Evolutionary conservation across 1,140 invertebrate genomes (phyloP).

Genomic region (Sweltsa coloradensis): DNA sequence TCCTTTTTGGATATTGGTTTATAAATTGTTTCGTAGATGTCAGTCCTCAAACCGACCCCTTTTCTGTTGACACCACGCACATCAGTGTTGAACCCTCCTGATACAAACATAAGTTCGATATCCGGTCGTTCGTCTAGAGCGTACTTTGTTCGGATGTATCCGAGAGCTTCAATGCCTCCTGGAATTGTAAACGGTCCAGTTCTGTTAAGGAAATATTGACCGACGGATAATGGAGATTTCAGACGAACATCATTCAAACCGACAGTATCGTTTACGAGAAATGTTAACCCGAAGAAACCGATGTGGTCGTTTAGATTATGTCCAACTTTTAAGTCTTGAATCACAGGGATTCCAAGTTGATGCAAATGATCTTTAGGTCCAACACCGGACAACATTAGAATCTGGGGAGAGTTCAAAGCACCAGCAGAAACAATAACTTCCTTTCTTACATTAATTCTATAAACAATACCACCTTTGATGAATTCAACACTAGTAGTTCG

Average conservation of each 20-base stretch:
- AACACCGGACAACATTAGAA: slow-evolving; percentile 85
- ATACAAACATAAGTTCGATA: no score
- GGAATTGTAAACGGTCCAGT: slow-evolving; percentile 33
- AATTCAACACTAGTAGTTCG: slow-evolving; percentile 43
- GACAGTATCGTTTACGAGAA: slow-evolving; percentile 33
- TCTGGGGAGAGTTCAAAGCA: slow-evolving; percentile 77
- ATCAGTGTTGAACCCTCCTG: slow-evolving; percentile 7
- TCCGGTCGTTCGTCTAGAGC: no score
- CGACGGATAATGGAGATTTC: slow-evolving; percentile 15
- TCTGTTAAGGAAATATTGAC: slow-evolving; percentile 31
- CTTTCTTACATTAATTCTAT: slow-evolving; percentile 58
- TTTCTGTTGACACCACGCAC: slow-evolving; percentile 1
- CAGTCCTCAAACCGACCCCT: slow-evolving; percentile 12
- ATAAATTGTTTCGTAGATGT: no score
- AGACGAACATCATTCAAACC: slow-evolving; percentile 22
- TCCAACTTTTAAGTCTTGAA: slow-evolving; percentile 45
- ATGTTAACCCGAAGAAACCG: slow-evolving; percentile 46
- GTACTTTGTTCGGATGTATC: slow-evolving; percentile 37
- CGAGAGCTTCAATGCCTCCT: slow-evolving; percentile 37
- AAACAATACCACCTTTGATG: slow-evolving; percentile 51
- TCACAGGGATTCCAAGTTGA: slow-evolving; percentile 36
- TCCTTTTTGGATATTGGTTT: no score
- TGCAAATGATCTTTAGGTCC: slow-evolving; percentile 66
- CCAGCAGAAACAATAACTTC: slow-evolving; percentile 80
- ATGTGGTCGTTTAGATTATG: slow-evolving; percentile 60